Conservation (phyloP, 1,140 invertebrate genomes). For the Bombus waltoni region DNA sequence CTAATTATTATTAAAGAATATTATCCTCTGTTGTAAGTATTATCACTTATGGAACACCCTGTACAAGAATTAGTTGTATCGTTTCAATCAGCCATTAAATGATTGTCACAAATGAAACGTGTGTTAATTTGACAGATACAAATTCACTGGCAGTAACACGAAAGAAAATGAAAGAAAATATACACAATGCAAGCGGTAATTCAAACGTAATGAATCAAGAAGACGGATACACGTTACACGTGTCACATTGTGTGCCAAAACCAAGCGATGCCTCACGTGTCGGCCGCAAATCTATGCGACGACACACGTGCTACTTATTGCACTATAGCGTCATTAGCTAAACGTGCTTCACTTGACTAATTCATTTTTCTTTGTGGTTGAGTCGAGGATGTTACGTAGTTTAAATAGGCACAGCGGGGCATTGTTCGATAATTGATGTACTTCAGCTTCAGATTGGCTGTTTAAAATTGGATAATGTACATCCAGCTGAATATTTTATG, state of each 20-base stretch:
- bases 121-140: background rate
- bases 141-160: background rate
- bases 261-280: conserved; percentile 72
- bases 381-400: background rate
- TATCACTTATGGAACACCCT: background rate
- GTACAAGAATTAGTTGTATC: background rate
- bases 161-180: background rate
- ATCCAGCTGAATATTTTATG: background rate
- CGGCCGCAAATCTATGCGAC: conserved; percentile 75
- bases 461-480: background rate
- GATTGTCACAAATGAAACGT: background rate
- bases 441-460: background rate
- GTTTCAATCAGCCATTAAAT: background rate
- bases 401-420: background rate
- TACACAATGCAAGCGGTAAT: conserved; percentile 40
- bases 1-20: background rate
- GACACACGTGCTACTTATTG: conserved; percentile 76
- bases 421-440: background rate
- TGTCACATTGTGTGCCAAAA: conserved; percentile 74
- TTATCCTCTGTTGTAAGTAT: too few species aligned
- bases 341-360: conserved; percentile 54
- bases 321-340: conserved; percentile 46
- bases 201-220: conserved; percentile 69
- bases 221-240: conserved; percentile 73
- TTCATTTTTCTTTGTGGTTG: conserved; percentile 42